These are phyloP conservation scores for Helicoverpa assulta DNA, from an alignment of 2,888 invertebrate genomes.

Conservation along the genomic window DNA sequence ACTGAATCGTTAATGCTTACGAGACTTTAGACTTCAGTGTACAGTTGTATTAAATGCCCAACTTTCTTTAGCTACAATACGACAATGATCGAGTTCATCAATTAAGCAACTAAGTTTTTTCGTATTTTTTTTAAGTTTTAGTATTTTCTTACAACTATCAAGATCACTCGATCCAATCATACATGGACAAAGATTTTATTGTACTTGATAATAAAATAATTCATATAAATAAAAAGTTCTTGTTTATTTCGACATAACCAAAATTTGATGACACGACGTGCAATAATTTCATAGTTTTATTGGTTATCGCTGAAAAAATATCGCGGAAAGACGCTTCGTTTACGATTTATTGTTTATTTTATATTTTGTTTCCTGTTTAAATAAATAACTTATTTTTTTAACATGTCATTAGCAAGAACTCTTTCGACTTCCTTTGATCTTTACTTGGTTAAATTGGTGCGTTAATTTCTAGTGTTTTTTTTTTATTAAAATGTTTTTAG, in stretches of 20 bases:
- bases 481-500: constrained; percentile 66
- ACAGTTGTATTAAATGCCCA: neutral
- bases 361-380: constrained; percentile 84
- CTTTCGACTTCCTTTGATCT: constrained; percentile 66
- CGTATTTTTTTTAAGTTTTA: too few species aligned
- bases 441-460: constrained; percentile 55
- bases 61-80: too few species aligned
- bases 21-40: neutral
- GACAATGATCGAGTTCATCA: too few species aligned
- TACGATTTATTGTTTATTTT: constrained; percentile 83
- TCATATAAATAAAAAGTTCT: constrained; percentile 74
- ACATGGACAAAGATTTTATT: constrained; percentile 84
- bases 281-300: constrained; percentile 89
- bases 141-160: too few species aligned
- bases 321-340: constrained; percentile 78
- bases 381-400: constrained; percentile 73
- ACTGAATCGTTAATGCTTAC: neutral
- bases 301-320: constrained; percentile 77
- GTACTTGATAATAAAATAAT: constrained; percentile 83
- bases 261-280: constrained; percentile 78
- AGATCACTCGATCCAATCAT: constrained; percentile 62
- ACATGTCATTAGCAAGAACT: constrained; percentile 61
- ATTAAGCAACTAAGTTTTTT: too few species aligned
- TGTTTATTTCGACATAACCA: constrained; percentile 78
- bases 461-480: constrained; percentile 58